These are phyloP conservation scores for Hypsibius dujardini DNA, from an alignment of 1,140 invertebrate genomes.

Conservation along the genomic window DNA sequence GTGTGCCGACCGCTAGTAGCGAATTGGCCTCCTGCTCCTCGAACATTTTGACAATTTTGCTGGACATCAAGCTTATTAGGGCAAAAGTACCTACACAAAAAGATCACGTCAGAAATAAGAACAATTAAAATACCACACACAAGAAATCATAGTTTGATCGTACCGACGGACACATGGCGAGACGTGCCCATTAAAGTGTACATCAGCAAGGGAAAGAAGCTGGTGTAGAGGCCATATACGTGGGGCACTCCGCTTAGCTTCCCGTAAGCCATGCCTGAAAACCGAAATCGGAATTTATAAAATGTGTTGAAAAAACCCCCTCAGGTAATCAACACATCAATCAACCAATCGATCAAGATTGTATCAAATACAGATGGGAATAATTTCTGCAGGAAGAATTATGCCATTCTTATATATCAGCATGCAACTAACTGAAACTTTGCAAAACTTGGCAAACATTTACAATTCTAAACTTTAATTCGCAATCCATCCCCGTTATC, in stretches of 20 bases:
- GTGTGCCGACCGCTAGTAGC: background rate
- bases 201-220: constrained; percentile 38
- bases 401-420: no score
- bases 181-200: constrained; percentile 40
- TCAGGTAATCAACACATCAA: no score
- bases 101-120: background rate
- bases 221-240: constrained; percentile 38
- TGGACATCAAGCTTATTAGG: constrained; percentile 20
- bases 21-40: background rate
- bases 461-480: background rate
- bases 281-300: constrained; percentile 24
- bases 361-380: no score
- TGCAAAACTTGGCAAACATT: background rate
- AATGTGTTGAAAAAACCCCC: no score
- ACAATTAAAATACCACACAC: constrained; percentile 18
- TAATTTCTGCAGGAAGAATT: no score
- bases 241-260: constrained; percentile 35
- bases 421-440: background rate
- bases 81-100: constrained; percentile 15
- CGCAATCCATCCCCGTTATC: no score
- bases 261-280: constrained; percentile 39
- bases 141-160: constrained; percentile 17
- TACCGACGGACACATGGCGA: constrained; percentile 32
- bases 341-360: no score
- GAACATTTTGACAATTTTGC: constrained; percentile 16